Evolutionary conservation across 2,888 invertebrate species (phyloP), one percentile per base, ranked within the genome.

Genomic region (Pyrrhia umbra): DNA sequence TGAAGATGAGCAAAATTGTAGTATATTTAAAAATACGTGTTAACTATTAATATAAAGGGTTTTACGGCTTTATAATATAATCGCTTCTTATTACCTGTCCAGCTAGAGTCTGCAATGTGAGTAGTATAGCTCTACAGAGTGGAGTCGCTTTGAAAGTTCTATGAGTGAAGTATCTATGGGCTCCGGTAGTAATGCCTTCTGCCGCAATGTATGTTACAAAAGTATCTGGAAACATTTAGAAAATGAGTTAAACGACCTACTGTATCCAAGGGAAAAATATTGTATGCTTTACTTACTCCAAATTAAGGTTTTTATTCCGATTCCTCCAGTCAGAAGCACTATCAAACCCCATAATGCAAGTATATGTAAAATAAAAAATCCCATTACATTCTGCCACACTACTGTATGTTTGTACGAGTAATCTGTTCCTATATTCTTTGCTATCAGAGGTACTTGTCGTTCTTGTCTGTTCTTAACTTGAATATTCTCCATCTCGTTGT

Each of bases 151-250:
- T 97, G 89, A 97, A 98, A 0, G 97, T 93, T 75, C 96, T 96
- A 87, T 98, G 98, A 1, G 97, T 95, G 95, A 96, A 98, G 3
- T 97, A 91, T 76, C 98, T 93, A 84, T 98, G 98, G 1, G 97
- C 97, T 13, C 98, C 98, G 54, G 97, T 96, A 13, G 97, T 97
- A 0, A 97, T 95, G 4, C 97, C 97, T 85, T 95, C 92, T 0
- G 95, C 91, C 21, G 90, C 88, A 4, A 84, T 18, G 6, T 67
- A 68, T 5, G 16, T 2, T 6, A 76, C 4, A 46, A 70, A 49
- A 0, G 56, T 0, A 15, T 18, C 81, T 81, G 63, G 63, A 79
- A 79, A 23, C n/a, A 25, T 2, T 3, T 1, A 42, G 6, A 16
- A 1, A 10, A 39, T 23, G n/a, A 37, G 15, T 37, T 5, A 23